Evolutionary conservation across 1,140 invertebrate species (phyloP).

Genomic region (Bombus superbus): DNA sequence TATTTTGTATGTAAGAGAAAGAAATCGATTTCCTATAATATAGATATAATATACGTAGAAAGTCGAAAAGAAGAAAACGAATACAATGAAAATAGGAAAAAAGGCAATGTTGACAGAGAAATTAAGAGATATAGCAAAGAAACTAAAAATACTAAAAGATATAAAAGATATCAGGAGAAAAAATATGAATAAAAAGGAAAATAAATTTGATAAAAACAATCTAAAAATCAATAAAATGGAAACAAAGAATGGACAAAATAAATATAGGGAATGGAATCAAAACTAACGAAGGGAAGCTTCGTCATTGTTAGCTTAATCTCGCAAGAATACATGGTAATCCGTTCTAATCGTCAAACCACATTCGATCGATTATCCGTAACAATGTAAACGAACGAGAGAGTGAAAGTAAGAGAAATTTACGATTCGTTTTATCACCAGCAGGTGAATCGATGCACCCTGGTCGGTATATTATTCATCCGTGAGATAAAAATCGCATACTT

Average conservation of each 20-base stretch:
- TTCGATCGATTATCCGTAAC: background rate
- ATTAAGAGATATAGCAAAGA: background rate
- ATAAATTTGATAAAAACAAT: background rate
- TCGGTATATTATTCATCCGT: background rate
- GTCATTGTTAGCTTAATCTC: background rate
- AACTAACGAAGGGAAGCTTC: background rate
- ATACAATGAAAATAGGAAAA: background rate
- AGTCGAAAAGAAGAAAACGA: background rate
- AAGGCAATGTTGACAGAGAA: background rate
- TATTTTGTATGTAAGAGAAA: background rate
- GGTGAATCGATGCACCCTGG: background rate
- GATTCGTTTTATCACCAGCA: constrained; percentile 5
- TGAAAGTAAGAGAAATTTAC: constrained; percentile 25
- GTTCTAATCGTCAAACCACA: background rate
- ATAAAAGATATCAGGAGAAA: background rate
- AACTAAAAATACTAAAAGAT: background rate
- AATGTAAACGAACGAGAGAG: background rate
- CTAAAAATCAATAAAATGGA: background rate
- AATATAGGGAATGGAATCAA: background rate
- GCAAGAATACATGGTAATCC: background rate
- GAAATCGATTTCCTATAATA: background rate
- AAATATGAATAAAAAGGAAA: background rate
- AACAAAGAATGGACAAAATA: background rate
- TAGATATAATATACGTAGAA: background rate
- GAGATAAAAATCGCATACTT: background rate